Conservation (phyloP, 1,140 invertebrate genomes). For the Ceratitis capitata region DNA sequence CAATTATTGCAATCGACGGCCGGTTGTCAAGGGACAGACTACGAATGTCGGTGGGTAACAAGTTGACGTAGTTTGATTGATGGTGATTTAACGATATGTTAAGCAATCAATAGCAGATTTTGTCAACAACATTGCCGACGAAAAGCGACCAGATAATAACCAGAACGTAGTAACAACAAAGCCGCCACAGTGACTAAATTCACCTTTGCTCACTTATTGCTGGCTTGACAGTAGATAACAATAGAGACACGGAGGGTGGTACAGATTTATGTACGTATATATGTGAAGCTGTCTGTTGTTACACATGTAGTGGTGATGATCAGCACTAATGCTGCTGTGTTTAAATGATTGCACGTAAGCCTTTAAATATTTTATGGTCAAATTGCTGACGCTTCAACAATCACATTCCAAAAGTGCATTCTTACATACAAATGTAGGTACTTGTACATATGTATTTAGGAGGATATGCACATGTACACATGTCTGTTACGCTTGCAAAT, state of each 20-base stretch:
- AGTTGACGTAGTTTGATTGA: constrained; percentile 40
- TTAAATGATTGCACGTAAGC: neutral
- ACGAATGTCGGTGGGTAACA: constrained; percentile 35
- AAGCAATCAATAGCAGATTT: constrained; percentile 40
- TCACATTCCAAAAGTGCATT: neutral
- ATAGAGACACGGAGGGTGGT: constrained; percentile 25
- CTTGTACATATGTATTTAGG: neutral
- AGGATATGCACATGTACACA: neutral
- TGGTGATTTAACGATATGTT: constrained; percentile 43
- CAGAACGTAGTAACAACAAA: neutral
- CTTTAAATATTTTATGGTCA: constrained; percentile 16
- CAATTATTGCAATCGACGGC: constrained; percentile 15
- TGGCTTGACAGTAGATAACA: constrained; percentile 8
- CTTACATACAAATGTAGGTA: neutral
- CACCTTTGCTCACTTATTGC: neutral
- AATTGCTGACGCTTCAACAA: neutral
- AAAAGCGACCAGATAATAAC: constrained; percentile 32
- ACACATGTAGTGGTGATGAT: neutral
- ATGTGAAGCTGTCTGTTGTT: too few species aligned
- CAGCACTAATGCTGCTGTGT: neutral
- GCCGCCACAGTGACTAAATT: neutral
- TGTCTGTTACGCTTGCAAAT: neutral
- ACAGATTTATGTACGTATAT: neutral
- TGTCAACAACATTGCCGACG: constrained; percentile 36
- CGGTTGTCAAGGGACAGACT: constrained; percentile 32